Conservation (phyloP, 2,113 vertebrate genomes). For the Nerophis ophidion region DNA sequence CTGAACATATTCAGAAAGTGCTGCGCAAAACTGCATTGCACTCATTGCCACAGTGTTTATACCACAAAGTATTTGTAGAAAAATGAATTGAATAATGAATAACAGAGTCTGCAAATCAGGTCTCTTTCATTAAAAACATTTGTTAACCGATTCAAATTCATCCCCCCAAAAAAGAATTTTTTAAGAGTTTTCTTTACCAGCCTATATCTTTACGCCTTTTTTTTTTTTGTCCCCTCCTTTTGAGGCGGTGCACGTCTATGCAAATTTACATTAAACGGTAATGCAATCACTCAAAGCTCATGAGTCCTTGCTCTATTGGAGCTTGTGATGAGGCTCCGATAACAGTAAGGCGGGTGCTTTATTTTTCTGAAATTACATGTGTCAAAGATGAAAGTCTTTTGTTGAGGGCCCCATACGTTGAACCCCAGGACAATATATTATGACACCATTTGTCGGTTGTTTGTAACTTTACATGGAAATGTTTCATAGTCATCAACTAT, state of each 20-base stretch:
- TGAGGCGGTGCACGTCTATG: slow-evolving; percentile 60
- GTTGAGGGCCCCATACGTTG: slow-evolving; percentile 36
- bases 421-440: slow-evolving; percentile 23
- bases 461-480: background rate
- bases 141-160: slow-evolving; percentile 13
- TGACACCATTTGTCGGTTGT: slow-evolving; percentile 12
- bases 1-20: slow-evolving; percentile 7
- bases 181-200: slow-evolving; percentile 17
- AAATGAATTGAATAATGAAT: slow-evolving; percentile 44
- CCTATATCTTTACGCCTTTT: background rate
- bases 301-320: slow-evolving; percentile 74
- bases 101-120: slow-evolving; percentile 25
- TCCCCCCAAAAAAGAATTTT: background rate
- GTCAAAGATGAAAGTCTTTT: slow-evolving; percentile 67
- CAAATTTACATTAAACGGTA: slow-evolving; percentile 72
- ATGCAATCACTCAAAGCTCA: slow-evolving; percentile 72
- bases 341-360: slow-evolving; percentile 58
- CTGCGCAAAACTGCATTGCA: slow-evolving; percentile 30
- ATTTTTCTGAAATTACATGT: slow-evolving; percentile 73
- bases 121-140: slow-evolving; percentile 15
- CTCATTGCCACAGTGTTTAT: slow-evolving; percentile 33
- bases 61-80: slow-evolving; percentile 39
- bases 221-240: slow-evolving; percentile 11
- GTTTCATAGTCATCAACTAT: background rate
- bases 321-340: slow-evolving; percentile 76